Base-by-base conservation (phyloP, 1,140 invertebrate genomes). In the Ptiloglossa arizonensis region DNA sequence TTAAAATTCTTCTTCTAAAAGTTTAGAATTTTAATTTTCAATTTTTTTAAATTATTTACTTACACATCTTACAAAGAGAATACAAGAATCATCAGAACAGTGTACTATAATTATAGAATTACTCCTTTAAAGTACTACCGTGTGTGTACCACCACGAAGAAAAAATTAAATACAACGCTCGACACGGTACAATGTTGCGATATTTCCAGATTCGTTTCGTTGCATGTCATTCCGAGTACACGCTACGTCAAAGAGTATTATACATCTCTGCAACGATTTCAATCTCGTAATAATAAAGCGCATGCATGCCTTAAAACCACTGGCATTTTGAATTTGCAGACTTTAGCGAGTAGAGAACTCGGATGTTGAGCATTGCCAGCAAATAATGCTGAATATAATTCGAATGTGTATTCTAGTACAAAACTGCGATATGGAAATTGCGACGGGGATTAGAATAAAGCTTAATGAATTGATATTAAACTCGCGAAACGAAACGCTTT, bases 311-410 rank as follows among this genome's bases (percentile, higher is more conserved):
- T 69, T 56, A 9, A 27, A 44, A 35, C 52, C 41, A 22, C 27
- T 35, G 35, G 17, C 24, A 69, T 56, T 17, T 66, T 66, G 41
- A n/a, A n/a, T n/a, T n/a, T n/a, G n/a, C n/a, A n/a, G 64, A 67
- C 13, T 50, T 66, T 13, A 29, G 15, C 9, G 29, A 50, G 29
- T n/a, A 32, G 29, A 0, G 13, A 50, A 3, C 32, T 22, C 11
- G 27, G 35, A 27, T 46, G 24, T 64, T 27, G 22, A 44, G 62
- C 38, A 46, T 27, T 46, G 38, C 41, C 24, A 19, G 17, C 38
- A 27, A 38, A 44, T 46, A 24, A 46, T 64, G 24, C 62, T 19
- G 38, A 13, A 44, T 63, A 44, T 63, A 44, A 44, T 48, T 66
- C 24, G 44, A 66, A 66, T 2, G 11, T 29, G 11, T 48, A n/a